A percentile compares a stretch with the other conserved stretches of the same genome.
These are phyloP conservation scores for Psittacula cyanocephala DNA, from an alignment of 2,113 vertebrate species.

Conservation along the genomic window DNA sequence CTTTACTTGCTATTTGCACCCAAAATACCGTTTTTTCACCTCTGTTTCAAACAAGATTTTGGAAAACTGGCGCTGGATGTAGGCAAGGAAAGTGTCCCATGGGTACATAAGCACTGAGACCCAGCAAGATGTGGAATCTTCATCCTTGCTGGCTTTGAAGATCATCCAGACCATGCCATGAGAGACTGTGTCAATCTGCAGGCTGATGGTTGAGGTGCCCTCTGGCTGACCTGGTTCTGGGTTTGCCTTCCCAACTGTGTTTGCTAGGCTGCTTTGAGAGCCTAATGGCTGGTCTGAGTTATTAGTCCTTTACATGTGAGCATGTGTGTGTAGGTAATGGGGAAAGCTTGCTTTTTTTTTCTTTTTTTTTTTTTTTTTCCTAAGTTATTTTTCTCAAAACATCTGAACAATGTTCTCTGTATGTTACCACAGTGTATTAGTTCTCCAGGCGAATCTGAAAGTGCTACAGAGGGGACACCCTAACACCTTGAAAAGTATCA, in stretches of 20 bases:
- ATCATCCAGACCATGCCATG: rapidly evolving
- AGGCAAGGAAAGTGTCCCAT: background rate
- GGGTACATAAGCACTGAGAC: background rate
- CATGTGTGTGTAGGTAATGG: background rate
- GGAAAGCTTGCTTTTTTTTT: background rate
- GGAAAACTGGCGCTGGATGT: background rate
- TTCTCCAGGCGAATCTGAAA: conserved; percentile 60
- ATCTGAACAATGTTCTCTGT: conserved; percentile 41
- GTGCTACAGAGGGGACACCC: conserved; percentile 41
- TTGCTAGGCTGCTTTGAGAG: background rate
- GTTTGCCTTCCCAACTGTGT: background rate
- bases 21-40: background rate
- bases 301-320: background rate
- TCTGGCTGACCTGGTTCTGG: background rate
- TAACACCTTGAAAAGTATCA: conserved; percentile 69
- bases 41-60: background rate
- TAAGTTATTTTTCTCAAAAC: conserved; percentile 35
- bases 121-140: background rate
- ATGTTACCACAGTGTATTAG: conserved; percentile 40
- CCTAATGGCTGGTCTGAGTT: background rate
- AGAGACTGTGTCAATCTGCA: background rate
- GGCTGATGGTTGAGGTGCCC: background rate
- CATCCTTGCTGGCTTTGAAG: background rate
- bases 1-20: rapidly evolving
- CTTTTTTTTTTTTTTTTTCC: background rate